phyloP scores from a whole-genome alignment of 2,113 vertebrate genomes.

The Pelobates fuscus region DNA sequence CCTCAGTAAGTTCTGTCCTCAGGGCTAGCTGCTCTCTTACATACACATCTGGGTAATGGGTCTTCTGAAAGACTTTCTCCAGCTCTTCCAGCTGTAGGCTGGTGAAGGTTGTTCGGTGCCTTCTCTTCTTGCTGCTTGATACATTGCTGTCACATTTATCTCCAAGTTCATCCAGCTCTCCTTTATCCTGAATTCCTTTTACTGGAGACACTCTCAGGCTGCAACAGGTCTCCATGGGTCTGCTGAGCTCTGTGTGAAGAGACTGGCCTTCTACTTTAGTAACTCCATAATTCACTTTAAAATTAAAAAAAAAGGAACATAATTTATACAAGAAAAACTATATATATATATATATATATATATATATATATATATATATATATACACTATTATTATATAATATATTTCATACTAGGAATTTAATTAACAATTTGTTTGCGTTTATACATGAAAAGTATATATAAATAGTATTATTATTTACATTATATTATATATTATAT shows the following conservation, averaged over 20 bases:
- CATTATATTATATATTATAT: too few relatives aligned
- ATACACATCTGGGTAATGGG: conserved; percentile 98
- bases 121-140: conserved; percentile 95
- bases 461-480: too few relatives aligned
- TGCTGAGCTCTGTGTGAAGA: conserved; percentile 76
- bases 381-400: too few relatives aligned
- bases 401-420: too few relatives aligned
- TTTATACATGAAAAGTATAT: too few relatives aligned
- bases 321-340: background rate
- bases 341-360: background rate
- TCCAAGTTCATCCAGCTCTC: conserved; percentile 83
- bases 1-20: conserved; percentile 95
- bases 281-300: conserved; percentile 78
- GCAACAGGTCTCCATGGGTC: conserved; percentile 85
- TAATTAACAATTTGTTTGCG: too few relatives aligned
- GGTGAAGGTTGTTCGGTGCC: conserved; percentile 95
- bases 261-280: conserved; percentile 84
- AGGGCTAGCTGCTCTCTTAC: conserved; percentile 96
- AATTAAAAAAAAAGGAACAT: conserved; percentile 46
- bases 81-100: conserved; percentile 95
- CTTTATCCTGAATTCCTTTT: conserved; percentile 79
- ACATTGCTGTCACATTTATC: conserved; percentile 98
- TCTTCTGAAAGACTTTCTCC: conserved; percentile 98
- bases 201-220: conserved; percentile 81
- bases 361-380: conserved; percentile 6